Percentiles rank a stretch among this genome's conserved stretches.
Conservation (phyloP, 2,888 invertebrate genomes). For the Caenorhabditis becei region DNA sequence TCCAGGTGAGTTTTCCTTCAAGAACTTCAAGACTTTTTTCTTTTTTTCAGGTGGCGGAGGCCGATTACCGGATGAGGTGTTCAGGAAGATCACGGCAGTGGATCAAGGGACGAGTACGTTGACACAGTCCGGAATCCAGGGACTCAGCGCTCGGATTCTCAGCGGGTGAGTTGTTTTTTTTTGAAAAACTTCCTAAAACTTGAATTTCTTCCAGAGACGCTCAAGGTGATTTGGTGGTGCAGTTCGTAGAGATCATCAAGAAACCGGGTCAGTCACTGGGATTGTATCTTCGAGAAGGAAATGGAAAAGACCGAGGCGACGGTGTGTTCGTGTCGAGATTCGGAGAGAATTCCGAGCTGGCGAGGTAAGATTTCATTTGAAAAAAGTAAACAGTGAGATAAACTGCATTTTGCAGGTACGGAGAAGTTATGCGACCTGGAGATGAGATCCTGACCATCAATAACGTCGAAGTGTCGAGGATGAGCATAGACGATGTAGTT, state of each 20-base stretch:
- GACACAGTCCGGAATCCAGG: conserved; percentile 76
- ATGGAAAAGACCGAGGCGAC: conserved; percentile 94
- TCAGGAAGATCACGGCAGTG: conserved; percentile 76
- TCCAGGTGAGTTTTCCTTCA: conserved; percentile 58
- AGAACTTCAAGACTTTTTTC: not conserved
- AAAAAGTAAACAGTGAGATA: not conserved
- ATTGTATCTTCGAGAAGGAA: conserved; percentile 95
- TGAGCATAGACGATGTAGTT: conserved; percentile 99
- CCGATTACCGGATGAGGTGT: conserved; percentile 79
- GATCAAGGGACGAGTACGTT: conserved; percentile 80
- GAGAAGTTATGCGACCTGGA: conserved; percentile 94
- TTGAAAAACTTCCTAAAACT: not conserved
- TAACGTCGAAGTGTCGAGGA: conserved; percentile 94
- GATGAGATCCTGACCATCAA: conserved; percentile 99
- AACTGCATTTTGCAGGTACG: conserved; percentile 86
- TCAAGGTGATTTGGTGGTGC: conserved; percentile 76
- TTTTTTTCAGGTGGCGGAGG: conserved; percentile 63
- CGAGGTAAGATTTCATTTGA: conserved; percentile 57
- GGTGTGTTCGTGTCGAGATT: conserved; percentile 98
- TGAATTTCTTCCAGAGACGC: conserved; percentile 54
- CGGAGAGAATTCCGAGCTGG: conserved; percentile 86
- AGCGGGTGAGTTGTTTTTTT: conserved; percentile 69
- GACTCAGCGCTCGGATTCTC: conserved; percentile 80
- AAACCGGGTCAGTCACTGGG: conserved; percentile 96
- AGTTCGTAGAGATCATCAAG: conserved; percentile 96